Percentiles rank a stretch among this genome's conserved stretches.
phyloP scores from a whole-genome alignment of 2,888 invertebrate species.

The Cantharis flavilabris region DNA sequence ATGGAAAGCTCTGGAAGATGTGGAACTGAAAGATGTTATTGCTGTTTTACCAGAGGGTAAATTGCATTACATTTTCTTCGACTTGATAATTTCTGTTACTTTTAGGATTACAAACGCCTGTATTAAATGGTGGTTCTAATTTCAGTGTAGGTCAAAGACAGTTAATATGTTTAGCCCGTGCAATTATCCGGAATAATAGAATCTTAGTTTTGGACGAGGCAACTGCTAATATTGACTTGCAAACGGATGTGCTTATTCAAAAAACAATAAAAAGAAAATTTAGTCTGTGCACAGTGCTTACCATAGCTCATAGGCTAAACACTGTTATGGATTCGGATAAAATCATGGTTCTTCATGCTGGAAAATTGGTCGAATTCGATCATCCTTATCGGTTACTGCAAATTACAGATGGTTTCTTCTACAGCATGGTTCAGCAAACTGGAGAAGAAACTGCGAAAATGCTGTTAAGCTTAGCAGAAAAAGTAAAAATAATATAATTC shows the following conservation, averaged over 20 bases:
- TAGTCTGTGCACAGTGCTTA: slow-evolving; percentile 73
- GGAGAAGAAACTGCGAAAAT: not conserved
- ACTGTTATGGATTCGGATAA: slow-evolving; percentile 82
- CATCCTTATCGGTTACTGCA: slow-evolving; percentile 68
- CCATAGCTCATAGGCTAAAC: slow-evolving; percentile 78
- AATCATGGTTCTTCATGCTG: slow-evolving; percentile 76
- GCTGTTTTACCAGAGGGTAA: not conserved
- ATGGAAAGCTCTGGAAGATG: slow-evolving; percentile 85
- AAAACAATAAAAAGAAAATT: slow-evolving; percentile 73
- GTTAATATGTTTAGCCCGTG: not conserved
- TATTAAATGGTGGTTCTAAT: not conserved
- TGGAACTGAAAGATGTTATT: slow-evolving; percentile 76
- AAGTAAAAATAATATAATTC: not conserved
- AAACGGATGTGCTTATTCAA: slow-evolving; percentile 76
- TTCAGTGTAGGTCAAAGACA: not conserved
- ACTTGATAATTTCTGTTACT: not conserved
- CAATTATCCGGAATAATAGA: not conserved
- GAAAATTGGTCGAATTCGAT: slow-evolving; percentile 73
- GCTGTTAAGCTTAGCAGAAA: not conserved
- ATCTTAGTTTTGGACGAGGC: not conserved
- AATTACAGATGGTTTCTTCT: slow-evolving; percentile 52
- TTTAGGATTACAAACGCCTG: slow-evolving; percentile 20
- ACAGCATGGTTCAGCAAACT: slow-evolving; percentile 3
- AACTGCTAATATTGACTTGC: slow-evolving; percentile 67
- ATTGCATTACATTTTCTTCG: not conserved